Conservation (phyloP, 2,113 vertebrate genomes). For the Pluvianellus socialis region DNA sequence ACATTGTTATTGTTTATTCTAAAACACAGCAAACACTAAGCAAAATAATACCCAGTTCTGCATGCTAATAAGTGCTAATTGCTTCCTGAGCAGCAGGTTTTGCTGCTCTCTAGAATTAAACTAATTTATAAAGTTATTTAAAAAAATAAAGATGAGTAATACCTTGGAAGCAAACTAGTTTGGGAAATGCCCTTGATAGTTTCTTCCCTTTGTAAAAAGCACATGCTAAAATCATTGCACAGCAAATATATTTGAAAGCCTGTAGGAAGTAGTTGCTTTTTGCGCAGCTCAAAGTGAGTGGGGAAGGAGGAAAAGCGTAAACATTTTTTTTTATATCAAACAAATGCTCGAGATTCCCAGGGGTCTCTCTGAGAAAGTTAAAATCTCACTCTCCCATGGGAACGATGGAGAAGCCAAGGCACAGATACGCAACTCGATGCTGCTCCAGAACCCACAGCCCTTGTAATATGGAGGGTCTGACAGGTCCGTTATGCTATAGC, state of each 20-base stretch:
- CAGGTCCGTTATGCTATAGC: neutral
- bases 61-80: constrained; percentile 3
- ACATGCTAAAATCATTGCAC: neutral
- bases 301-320: neutral
- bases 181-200: neutral
- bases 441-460: neutral
- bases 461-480: neutral
- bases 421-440: neutral
- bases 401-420: neutral
- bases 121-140: constrained; percentile 11
- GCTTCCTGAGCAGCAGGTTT: neutral
- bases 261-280: neutral
- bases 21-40: neutral
- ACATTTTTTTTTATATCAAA: neutral
- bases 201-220: neutral
- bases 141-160: neutral
- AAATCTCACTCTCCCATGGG: neutral
- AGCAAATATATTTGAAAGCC: neutral
- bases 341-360: neutral
- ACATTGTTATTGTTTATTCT: neutral
- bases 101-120: neutral
- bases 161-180: neutral
- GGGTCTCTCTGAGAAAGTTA: neutral
- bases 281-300: neutral
- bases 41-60: neutral